These are phyloP conservation scores for Mormyrus lacerda DNA, from an alignment of 2,113 vertebrate genomes.

Conservation along the genomic window DNA sequence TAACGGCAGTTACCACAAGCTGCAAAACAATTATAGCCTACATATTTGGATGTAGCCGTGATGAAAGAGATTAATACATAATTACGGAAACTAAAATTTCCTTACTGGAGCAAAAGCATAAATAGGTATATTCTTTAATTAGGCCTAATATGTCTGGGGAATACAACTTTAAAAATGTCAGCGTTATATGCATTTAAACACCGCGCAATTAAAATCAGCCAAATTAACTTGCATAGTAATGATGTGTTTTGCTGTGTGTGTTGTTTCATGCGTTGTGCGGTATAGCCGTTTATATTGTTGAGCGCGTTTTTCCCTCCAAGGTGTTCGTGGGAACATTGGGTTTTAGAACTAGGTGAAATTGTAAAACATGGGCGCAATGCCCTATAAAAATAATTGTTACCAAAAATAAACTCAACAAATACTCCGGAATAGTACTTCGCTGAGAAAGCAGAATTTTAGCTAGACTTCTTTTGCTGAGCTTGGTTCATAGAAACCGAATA, in stretches of 20 bases:
- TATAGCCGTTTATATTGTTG: background rate
- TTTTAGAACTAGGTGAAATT: conserved; percentile 71
- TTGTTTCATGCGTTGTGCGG: background rate
- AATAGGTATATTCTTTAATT: background rate
- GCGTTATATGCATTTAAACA: background rate
- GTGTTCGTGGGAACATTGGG: conserved; percentile 55
- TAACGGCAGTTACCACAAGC: conserved; percentile 15
- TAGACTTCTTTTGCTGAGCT: conserved; percentile 46
- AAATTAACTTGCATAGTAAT: background rate
- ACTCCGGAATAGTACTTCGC: conserved; percentile 71
- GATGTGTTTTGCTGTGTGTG: background rate
- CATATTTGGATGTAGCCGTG: background rate
- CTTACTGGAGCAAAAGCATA: background rate
- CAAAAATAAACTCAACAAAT: conserved; percentile 86
- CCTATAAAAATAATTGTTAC: conserved; percentile 72
- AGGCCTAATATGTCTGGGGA: background rate
- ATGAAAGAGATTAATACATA: background rate
- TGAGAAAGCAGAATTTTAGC: conserved; percentile 52
- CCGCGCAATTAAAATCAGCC: background rate
- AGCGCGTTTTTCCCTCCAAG: background rate
- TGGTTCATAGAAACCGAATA: conserved; percentile 43
- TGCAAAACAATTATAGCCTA: background rate
- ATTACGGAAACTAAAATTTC: background rate
- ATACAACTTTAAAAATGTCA: background rate
- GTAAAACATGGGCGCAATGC: conserved; percentile 63